Evolutionary conservation across 2,113 vertebrate species (phyloP).

Genomic region (Oncorhynchus masou): DNA sequence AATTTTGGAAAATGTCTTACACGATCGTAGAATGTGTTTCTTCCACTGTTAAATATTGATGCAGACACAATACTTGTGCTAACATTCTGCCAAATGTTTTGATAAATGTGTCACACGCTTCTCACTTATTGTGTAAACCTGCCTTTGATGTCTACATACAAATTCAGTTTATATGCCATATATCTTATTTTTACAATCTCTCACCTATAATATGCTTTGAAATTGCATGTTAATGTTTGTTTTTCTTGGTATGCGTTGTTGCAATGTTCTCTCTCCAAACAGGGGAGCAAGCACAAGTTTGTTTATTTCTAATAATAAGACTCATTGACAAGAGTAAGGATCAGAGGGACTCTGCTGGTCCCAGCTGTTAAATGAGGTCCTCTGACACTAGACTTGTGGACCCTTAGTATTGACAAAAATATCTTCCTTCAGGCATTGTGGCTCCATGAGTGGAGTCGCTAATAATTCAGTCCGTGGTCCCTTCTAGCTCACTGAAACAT

Average conservation of each 20-base stretch:
- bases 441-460: constrained; percentile 37
- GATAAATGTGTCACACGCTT: too few species aligned
- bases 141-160: too few species aligned
- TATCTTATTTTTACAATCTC: not conserved
- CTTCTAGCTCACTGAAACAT: constrained; percentile 23
- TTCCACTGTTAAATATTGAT: not conserved
- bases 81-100: not conserved
- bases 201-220: not conserved
- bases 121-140: too few species aligned
- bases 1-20: not conserved
- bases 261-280: not conserved
- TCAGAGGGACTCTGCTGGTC: constrained; percentile 19
- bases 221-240: not conserved
- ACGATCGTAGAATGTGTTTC: not conserved
- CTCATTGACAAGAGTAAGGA: constrained; percentile 22
- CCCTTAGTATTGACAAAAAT: constrained; percentile 47
- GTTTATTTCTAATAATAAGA: constrained; percentile 29
- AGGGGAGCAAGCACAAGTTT: not conserved
- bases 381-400: constrained; percentile 18
- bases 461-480: constrained; percentile 50
- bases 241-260: not conserved
- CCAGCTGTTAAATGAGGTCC: constrained; percentile 18
- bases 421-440: constrained; percentile 29
- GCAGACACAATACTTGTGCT: not conserved
- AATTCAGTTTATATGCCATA: not conserved